Conservation (phyloP, 2,888 invertebrate genomes). For the Agrilus cyanescens region DNA sequence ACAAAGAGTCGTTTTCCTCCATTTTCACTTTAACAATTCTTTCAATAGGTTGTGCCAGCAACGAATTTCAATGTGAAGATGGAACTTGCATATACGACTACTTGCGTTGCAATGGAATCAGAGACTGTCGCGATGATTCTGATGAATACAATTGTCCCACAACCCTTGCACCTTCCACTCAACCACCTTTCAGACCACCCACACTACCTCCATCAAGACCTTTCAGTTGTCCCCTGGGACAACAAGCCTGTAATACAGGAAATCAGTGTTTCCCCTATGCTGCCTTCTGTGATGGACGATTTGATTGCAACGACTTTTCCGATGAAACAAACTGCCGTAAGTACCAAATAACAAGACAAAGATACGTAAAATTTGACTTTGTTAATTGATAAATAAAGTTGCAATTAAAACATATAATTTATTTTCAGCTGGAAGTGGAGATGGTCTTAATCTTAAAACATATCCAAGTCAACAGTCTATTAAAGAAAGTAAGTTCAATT, state of each 20-base stretch:
- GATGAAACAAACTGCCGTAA: constrained; percentile 51
- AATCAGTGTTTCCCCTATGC: constrained; percentile 36
- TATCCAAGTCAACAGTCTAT: constrained; percentile 68
- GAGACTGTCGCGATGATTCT: constrained; percentile 44
- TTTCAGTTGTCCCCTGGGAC: constrained; percentile 30
- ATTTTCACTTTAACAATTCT: not conserved
- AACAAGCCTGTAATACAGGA: constrained; percentile 37
- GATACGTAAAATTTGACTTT: not conserved
- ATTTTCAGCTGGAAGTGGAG: constrained; percentile 4
- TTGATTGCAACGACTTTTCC: constrained; percentile 61
- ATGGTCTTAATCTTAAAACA: constrained; percentile 54
- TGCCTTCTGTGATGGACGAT: constrained; percentile 45
- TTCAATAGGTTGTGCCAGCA: constrained; percentile 46
- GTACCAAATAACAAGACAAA: constrained; percentile 16
- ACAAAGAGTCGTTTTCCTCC: no score
- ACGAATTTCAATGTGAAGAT: constrained; percentile 57
- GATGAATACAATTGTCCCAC: constrained; percentile 44
- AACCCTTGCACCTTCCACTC: constrained; percentile 15
- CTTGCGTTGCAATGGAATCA: constrained; percentile 34
- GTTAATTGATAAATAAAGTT: no score
- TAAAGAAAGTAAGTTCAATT: constrained; percentile 64
- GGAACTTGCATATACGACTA: constrained; percentile 45
- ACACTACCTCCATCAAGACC: constrained; percentile 10
- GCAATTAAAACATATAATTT: not conserved
- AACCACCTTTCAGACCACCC: constrained; percentile 8